phyloP scores from a whole-genome alignment of 2,888 invertebrate species.

The Limnephilus auricula region DNA sequence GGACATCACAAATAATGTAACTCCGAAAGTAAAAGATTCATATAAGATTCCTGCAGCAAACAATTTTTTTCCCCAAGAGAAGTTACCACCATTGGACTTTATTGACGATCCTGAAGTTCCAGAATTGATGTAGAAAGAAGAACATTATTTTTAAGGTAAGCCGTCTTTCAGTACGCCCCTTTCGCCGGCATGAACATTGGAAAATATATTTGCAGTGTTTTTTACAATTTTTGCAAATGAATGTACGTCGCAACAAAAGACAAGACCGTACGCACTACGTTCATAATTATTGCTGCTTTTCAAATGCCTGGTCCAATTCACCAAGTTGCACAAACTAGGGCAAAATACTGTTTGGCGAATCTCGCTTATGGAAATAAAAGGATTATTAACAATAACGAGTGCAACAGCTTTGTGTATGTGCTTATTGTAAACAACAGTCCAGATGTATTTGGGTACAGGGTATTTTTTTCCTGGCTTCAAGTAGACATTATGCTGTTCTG shows the following conservation, averaged over 20 bases:
- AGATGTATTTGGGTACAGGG: constrained; percentile 73
- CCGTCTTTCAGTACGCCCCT: constrained; percentile 69
- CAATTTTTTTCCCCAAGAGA: constrained; percentile 70
- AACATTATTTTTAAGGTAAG: constrained; percentile 42
- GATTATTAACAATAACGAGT: constrained; percentile 73
- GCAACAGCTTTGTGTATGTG: constrained; percentile 69
- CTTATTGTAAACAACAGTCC: constrained; percentile 71
- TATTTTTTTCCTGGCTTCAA: constrained; percentile 69
- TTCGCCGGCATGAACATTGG: constrained; percentile 68
- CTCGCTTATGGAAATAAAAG: constrained; percentile 75
- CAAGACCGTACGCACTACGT: constrained; percentile 72
- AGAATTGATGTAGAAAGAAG: constrained; percentile 75
- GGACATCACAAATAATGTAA: constrained; percentile 79
- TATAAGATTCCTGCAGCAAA: constrained; percentile 68
- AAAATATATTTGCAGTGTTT: constrained; percentile 69
- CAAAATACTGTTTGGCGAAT: constrained; percentile 73
- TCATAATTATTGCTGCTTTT: constrained; percentile 71
- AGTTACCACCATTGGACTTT: constrained; percentile 73
- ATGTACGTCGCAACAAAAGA: constrained; percentile 73
- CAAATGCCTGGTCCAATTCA: constrained; percentile 71
- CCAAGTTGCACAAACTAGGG: constrained; percentile 72
- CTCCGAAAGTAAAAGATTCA: constrained; percentile 69
- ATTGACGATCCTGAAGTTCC: constrained; percentile 82
- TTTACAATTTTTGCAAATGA: constrained; percentile 69
- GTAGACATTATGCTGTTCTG: constrained; percentile 62